These are phyloP conservation scores for Willowsia nigromaculata DNA, from an alignment of 2,888 invertebrate genomes.

Conservation along the genomic window DNA sequence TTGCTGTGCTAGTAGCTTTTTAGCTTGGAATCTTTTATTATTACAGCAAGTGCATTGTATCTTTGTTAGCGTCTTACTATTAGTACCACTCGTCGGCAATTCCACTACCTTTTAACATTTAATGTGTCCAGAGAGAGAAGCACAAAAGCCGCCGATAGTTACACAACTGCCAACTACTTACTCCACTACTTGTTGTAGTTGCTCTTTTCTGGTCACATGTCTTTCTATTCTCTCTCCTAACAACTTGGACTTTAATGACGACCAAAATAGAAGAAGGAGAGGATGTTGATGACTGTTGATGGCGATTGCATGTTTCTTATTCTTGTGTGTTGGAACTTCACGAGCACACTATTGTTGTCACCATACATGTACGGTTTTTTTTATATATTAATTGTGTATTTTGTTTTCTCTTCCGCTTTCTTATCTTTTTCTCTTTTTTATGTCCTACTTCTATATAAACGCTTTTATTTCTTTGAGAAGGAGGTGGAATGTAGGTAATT, in stretches of 20 bases:
- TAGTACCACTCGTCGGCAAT: background rate
- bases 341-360: background rate
- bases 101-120: constrained; percentile 34
- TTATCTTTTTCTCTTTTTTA: constrained; percentile 23
- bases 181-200: background rate
- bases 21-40: background rate
- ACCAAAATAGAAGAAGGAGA: background rate
- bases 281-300: constrained; percentile 1
- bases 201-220: background rate
- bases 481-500: constrained; percentile 49
- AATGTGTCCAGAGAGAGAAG: constrained; percentile 30
- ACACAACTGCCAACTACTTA: background rate
- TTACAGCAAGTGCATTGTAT: background rate
- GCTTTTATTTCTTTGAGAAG: background rate
- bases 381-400: background rate
- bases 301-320: background rate
- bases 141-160: background rate
- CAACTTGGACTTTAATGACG: constrained; percentile 24
- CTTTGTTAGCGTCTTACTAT: background rate
- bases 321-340: background rate
- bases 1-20: background rate
- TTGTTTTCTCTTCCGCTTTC: background rate
- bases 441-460: background rate
- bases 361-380: background rate
- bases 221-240: background rate